Evolutionary conservation across 2,797 vertebrate species (phyloP).

Genomic region (Leptodactylus fallax): DNA sequence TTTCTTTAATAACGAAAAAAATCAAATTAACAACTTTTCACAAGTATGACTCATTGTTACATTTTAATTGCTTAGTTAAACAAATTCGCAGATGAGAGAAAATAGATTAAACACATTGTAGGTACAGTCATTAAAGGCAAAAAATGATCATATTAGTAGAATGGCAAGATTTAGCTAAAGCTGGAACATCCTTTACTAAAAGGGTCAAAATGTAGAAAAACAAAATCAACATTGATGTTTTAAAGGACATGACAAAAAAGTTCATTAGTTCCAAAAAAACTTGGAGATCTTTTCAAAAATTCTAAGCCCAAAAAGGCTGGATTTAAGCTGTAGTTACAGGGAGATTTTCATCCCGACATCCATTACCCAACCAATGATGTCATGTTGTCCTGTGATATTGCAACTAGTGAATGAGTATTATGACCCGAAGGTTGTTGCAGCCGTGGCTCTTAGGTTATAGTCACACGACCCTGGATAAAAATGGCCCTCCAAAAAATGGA

Average conservation of each 20-base stretch:
- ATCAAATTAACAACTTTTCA: constrained; percentile 56
- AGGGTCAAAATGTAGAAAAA: neutral
- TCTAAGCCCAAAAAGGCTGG: too few species aligned
- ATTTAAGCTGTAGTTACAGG: too few species aligned
- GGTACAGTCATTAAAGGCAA: neutral
- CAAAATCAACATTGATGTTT: neutral
- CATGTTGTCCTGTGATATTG: too few species aligned
- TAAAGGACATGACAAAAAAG: too few species aligned
- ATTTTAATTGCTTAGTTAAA: constrained; percentile 54
- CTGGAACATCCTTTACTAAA: neutral
- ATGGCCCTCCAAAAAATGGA: too few species aligned
- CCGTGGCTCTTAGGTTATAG: too few species aligned
- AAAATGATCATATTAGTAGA: neutral
- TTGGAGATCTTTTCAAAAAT: too few species aligned
- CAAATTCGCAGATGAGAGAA: constrained; percentile 39
- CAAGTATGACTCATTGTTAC: constrained; percentile 44
- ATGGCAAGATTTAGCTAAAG: neutral
- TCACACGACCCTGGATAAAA: too few species aligned
- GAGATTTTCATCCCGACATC: too few species aligned
- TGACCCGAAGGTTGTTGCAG: too few species aligned
- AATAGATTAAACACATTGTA: constrained; percentile 28
- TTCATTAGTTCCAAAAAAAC: neutral
- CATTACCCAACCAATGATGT: too few species aligned
- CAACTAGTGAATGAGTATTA: too few species aligned
- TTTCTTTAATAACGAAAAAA: constrained; percentile 39